These are phyloP conservation scores for Cerastis rubricosa DNA, from an alignment of 2,888 invertebrate genomes.

Conservation along the genomic window DNA sequence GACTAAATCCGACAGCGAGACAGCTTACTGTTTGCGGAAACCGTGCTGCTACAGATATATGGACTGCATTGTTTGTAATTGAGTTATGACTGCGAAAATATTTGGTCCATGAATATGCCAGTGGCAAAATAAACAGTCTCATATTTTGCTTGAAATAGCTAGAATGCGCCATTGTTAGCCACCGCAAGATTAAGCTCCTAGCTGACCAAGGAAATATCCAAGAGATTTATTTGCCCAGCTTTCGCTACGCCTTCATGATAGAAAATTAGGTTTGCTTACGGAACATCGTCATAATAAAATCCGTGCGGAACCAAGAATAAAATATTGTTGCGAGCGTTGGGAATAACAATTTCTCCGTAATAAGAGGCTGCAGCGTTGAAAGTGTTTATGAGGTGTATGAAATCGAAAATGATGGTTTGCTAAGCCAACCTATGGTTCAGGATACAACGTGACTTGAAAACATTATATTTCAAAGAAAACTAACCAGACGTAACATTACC, in stretches of 20 bases:
- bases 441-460: constrained; percentile 34
- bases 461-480: constrained; percentile 30
- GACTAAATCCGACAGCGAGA: not conserved
- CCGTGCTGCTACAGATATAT: constrained; percentile 7
- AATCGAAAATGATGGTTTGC: constrained; percentile 71
- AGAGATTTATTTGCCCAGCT: constrained; percentile 53
- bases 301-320: constrained; percentile 52
- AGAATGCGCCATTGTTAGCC: constrained; percentile 7
- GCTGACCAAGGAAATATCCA: constrained; percentile 39
- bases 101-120: constrained; percentile 6
- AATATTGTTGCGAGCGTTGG: constrained; percentile 45
- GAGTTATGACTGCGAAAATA: constrained; percentile 20
- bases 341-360: constrained; percentile 62
- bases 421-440: constrained; percentile 40
- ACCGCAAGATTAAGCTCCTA: constrained; percentile 17
- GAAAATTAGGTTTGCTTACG: constrained; percentile 61
- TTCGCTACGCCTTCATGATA: constrained; percentile 59
- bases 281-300: constrained; percentile 55
- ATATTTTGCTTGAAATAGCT: constrained; percentile 3
- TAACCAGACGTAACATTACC: constrained; percentile 51
- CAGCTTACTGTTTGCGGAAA: constrained; percentile 21
- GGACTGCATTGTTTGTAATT: not conserved
- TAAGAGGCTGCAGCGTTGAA: constrained; percentile 52
- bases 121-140: not conserved
- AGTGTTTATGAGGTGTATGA: constrained; percentile 66